Evolutionary conservation across 2,888 invertebrate species (phyloP), one percentile per base, ranked within the genome.

Genomic region (Ochropleura plecta): DNA sequence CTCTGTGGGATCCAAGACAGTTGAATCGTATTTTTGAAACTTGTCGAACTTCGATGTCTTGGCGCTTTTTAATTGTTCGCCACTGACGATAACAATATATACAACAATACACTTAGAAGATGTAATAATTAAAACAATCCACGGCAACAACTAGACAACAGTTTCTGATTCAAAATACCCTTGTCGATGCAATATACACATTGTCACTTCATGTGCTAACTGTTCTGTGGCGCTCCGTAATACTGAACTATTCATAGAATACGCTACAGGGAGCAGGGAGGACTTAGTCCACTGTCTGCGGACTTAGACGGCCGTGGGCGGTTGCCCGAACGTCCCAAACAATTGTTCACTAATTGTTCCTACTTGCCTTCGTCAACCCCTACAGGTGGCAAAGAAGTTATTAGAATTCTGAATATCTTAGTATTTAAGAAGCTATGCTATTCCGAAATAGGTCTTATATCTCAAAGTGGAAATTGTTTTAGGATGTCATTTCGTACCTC

Each of bases 271-370:
- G 76, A 76, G 60, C 67, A 78, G 57, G 72, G 71, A 78, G 67
- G 80, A 85, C 82, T 88, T 80, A 83, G 78, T 74, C 77, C 74
- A 77, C 72, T 82, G 83, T 86, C 87, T 85, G 81, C 82, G 75
- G 83, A 87, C 88, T 88, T 84, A 82, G 73, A 86, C 82, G 76
- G 88, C 90, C 88, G 81, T 79, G 86, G 90, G 91, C 90, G 83
- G 84, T 86, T 80, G 80, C 86, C 85, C 85, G 85, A 88, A 88
- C 88, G 91, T 91, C 91, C 79, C 79, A 84, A 89, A 86, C 91
- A 91, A 90, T 90, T 89, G 90, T 90, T 90, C 85, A 74, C 85
- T 84, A 88, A 88, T 86, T 88, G 85, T 90, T 88, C 78, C 76
- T 83, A 75, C 86, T 86, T 86, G 81, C 76, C 73, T 69, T 79